Conservation (phyloP, 2,113 vertebrate species). For the Chloropsis hardwickii region DNA sequence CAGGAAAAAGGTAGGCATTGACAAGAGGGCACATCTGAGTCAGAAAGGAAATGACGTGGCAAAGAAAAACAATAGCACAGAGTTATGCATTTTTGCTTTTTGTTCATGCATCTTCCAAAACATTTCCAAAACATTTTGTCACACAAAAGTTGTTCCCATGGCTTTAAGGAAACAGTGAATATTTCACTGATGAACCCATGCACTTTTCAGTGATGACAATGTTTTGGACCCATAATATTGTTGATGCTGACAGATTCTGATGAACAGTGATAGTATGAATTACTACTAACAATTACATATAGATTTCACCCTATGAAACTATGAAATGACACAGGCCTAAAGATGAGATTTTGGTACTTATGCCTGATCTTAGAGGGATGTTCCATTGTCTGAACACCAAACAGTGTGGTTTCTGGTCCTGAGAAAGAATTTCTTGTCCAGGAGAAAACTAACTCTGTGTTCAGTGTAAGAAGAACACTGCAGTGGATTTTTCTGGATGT, state of each 20-base stretch:
- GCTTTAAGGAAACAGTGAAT: background rate
- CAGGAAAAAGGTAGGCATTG: background rate
- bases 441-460: background rate
- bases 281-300: background rate
- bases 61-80: background rate
- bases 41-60: background rate
- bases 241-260: background rate
- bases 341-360: background rate
- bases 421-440: background rate
- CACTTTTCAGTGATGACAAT: background rate
- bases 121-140: background rate
- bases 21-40: background rate
- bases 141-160: background rate
- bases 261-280: background rate
- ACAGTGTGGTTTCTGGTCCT: background rate
- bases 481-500: background rate
- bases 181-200: background rate
- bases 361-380: background rate
- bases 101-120: background rate
- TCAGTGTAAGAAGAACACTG: background rate
- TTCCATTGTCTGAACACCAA: background rate
- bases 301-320: background rate
- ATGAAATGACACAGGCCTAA: background rate
- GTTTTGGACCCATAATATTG: background rate
- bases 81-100: background rate